Evolutionary conservation across 2,113 vertebrate genomes (phyloP), one percentile per base, ranked within the genome.

Genomic region (Anthoscopus minutus): DNA sequence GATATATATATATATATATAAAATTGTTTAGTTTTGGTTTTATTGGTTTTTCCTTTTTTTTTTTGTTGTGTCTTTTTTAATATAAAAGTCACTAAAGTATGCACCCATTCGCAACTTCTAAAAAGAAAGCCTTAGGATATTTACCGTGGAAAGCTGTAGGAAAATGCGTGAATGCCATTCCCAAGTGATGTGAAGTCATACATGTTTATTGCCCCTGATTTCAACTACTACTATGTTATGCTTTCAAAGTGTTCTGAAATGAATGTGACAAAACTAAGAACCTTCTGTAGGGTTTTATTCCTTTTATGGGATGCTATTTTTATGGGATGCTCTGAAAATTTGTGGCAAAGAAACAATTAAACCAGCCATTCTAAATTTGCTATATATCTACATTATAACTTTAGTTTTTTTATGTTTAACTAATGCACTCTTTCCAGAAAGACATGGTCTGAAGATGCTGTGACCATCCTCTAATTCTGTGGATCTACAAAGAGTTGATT

Each of bases 141-240:
- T 88, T 71, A 53, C 74, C 85, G 69, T 86, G 27, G 51, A 84
- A 83, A 44, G 33, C 76, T 88, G 44, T 78, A 89, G 24, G 45
- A 94, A 96, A 96, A 89, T 62, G 47, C 64, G n/a, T 83, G 54
- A 94, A 88, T 73, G 60, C 28, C 60, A 82, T 92, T 93, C 81
- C 85, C 82, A 67, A 65, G 48, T 80, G 84, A 88, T 77, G 93
- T 94, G 76, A 96, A 81, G 53, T 94, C 89, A 93, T 86, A 35
- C 38, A 82, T 78, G 13, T 93, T 96, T 95, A 91, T 91, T 96
- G 71, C 76, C 65, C 79, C 81, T 95, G 87, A 96, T 81, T 88
- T 92, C 79, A 96, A n/a, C 71, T 78, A 80, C 81, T 92, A 93
- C 93, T 93, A 89, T 72, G 21, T 93, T 94, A 96, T 7, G 0